Base-by-base conservation (phyloP, 2,888 invertebrate species). In the Polylopha cassiicola region DNA sequence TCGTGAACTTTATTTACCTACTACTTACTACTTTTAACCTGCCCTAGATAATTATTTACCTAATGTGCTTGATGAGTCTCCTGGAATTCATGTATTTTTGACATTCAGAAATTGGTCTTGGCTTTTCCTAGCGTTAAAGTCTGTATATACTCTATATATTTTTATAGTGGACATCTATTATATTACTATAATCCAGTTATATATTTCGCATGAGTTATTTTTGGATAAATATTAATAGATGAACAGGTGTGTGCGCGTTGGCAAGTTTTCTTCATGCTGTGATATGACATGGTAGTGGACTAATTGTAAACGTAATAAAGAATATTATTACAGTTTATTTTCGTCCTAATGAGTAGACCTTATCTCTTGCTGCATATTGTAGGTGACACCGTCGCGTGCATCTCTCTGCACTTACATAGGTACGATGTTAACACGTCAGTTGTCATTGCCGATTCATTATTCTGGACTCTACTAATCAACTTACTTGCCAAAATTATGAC, bases 141-240 rank as follows among this genome's bases (percentile, higher is more conserved):
- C n/a, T n/a, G n/a, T n/a, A n/a, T n/a, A n/a, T n/a, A n/a, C n/a
- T n/a, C n/a, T n/a, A n/a, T n/a, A n/a, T n/a, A 15, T 8, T 14
- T 15, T 16, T 21, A 8, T 13, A 23, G 21, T 27, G 15, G n/a
- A 36, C 23, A 36, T 24, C 21, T 11, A 23, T 33, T 28, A 20
- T 18, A 23, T 33, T 28, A 20, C 16, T 9, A 38, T 28, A 33
- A 38, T 37, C 22, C 15, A 31, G 27, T 30, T 20, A 27, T 27
- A 31, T 43, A n/a, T n/a, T n/a, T 26, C 13, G n/a, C 31, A 14
- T 32, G 27, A 55, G 66, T 66, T 79, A 80, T 80, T 78, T 77
- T 74, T 67, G 69, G 62, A 58, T 69, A 76, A 73, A 77, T 85
- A 85, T 85, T 81, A 81, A 81, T 85, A 85, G 81, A 76, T 49